Percentiles rank a stretch among this genome's conserved stretches.
phyloP scores from a whole-genome alignment of 2,113 vertebrate species.

The Lophius piscatorius region DNA sequence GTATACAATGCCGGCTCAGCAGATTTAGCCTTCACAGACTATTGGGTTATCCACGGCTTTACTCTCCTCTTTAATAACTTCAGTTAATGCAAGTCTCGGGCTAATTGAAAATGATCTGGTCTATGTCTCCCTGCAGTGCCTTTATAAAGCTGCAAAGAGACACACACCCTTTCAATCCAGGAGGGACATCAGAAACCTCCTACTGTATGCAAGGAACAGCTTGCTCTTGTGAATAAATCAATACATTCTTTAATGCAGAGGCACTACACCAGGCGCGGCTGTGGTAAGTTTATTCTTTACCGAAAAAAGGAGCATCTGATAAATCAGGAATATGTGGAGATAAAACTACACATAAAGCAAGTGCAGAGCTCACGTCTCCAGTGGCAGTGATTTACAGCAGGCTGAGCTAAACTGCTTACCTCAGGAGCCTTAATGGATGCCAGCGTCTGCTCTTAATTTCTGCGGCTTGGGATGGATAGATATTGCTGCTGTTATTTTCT shows the following conservation, averaged over 20 bases:
- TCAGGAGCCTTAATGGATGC: slow-evolving; percentile 77
- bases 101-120: slow-evolving; percentile 82
- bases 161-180: slow-evolving; percentile 50
- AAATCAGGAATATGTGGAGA: slow-evolving; percentile 74
- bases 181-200: slow-evolving; percentile 47
- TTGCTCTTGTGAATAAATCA: slow-evolving; percentile 44
- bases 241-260: slow-evolving; percentile 49
- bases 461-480: slow-evolving; percentile 60
- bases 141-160: slow-evolving; percentile 67
- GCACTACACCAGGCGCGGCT: slow-evolving; percentile 50
- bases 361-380: slow-evolving; percentile 52
- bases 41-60: slow-evolving; percentile 72
- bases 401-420: slow-evolving; percentile 76
- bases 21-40: slow-evolving; percentile 74
- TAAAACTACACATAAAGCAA: slow-evolving; percentile 75
- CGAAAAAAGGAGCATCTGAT: slow-evolving; percentile 64
- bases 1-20: slow-evolving; percentile 69
- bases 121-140: slow-evolving; percentile 69
- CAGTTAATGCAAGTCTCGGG: slow-evolving; percentile 72
- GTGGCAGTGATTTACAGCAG: slow-evolving; percentile 75
- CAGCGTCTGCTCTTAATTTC: slow-evolving; percentile 76
- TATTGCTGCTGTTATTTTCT: slow-evolving; percentile 74
- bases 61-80: slow-evolving; percentile 75
- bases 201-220: slow-evolving; percentile 47
- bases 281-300: slow-evolving; percentile 42